These are phyloP conservation scores for Oedothorax gibbosus DNA, from an alignment of 1,140 invertebrate species.

Conservation along the genomic window DNA sequence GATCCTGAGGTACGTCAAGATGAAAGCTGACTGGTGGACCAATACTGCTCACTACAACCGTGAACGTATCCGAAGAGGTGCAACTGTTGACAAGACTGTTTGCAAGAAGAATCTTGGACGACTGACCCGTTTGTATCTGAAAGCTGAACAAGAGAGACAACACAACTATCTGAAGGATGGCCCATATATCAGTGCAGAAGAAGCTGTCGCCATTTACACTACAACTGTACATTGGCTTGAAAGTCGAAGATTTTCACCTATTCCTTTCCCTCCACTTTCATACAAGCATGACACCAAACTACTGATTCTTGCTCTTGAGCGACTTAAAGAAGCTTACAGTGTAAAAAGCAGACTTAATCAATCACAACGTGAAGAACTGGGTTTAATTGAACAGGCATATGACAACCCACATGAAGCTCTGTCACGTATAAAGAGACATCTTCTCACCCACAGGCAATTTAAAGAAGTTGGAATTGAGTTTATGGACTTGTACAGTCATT, in stretches of 20 bases:
- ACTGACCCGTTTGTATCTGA: constrained; percentile 95
- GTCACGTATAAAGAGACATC: constrained; percentile 98
- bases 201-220: constrained; percentile 99
- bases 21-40: constrained; percentile 99
- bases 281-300: constrained; percentile 99
- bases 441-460: constrained; percentile 97
- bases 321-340: constrained; percentile 98
- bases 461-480: constrained; percentile 99
- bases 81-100: constrained; percentile 98
- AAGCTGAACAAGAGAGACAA: constrained; percentile 98
- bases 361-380: constrained; percentile 97
- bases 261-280: constrained; percentile 98
- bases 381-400: constrained; percentile 99
- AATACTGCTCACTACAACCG: constrained; percentile 99
- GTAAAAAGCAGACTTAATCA: constrained; percentile 99
- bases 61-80: constrained; percentile 91
- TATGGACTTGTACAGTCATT: constrained; percentile 99
- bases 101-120: constrained; percentile 99
- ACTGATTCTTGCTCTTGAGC: constrained; percentile 94
- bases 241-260: constrained; percentile 96
- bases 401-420: constrained; percentile 99
- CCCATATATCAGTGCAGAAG: constrained; percentile 98
- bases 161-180: constrained; percentile 99
- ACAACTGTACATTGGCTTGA: constrained; percentile 99
- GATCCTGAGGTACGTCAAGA: constrained; percentile 99